phyloP scores from a whole-genome alignment of 2,888 invertebrate genomes.

The Rhamnusium bicolor region DNA sequence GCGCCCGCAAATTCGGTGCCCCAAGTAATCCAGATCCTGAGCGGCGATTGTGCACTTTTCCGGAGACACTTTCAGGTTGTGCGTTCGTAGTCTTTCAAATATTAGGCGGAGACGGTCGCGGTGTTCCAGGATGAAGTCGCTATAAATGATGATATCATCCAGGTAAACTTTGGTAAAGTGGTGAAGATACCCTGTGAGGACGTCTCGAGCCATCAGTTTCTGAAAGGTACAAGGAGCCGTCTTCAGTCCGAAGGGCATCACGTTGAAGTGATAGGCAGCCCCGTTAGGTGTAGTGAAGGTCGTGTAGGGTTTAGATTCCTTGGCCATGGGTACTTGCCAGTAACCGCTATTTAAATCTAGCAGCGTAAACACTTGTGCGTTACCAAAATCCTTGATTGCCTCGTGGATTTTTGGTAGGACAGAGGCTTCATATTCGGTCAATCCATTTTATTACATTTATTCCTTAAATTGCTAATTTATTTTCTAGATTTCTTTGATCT shows the following conservation, averaged over 20 bases:
- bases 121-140: background rate
- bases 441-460: too few species aligned
- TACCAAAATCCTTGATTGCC: too few species aligned
- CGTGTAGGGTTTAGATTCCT: background rate
- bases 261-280: background rate
- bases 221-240: background rate
- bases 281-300: background rate
- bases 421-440: too few species aligned
- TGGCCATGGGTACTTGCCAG: background rate
- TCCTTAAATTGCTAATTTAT: too few species aligned
- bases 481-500: slow-evolving; percentile 42
- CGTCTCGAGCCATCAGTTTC: background rate
- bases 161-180: background rate
- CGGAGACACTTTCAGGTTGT: background rate
- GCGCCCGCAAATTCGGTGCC: background rate
- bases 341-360: too few species aligned
- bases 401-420: too few species aligned
- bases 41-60: too few species aligned
- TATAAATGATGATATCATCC: too few species aligned
- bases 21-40: background rate
- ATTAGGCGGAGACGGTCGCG: background rate
- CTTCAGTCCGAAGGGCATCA: background rate
- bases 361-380: too few species aligned
- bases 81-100: background rate
- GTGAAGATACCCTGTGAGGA: background rate